Conservation (phyloP, 2,113 vertebrate genomes). For the Seriola aureovittata region DNA sequence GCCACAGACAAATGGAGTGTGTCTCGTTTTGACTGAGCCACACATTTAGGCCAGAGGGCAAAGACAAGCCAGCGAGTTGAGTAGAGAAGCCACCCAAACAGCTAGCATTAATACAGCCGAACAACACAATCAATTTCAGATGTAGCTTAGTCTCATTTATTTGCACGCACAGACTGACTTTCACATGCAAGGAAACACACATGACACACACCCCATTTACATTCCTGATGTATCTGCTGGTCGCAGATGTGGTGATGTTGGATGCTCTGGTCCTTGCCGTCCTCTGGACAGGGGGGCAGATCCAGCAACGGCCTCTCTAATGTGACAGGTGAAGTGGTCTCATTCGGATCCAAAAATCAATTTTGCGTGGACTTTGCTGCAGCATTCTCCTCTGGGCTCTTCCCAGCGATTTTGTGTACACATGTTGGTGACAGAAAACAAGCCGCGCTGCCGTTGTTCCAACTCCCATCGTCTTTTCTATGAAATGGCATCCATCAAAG, state of each 20-base stretch:
- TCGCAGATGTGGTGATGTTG: conserved; percentile 11
- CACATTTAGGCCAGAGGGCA: conserved; percentile 37
- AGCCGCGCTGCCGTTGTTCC: conserved; percentile 36
- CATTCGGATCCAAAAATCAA: conserved; percentile 50
- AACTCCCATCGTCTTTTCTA: conserved; percentile 62
- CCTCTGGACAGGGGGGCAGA: conserved; percentile 26
- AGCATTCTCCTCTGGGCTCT: conserved; percentile 7
- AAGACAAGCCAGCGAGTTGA: conserved; percentile 43
- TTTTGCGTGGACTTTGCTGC: conserved; percentile 45
- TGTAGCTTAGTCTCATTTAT: conserved; percentile 37
- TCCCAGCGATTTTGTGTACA: conserved; percentile 35
- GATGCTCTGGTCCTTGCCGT: conserved; percentile 32
- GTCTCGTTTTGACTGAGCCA: conserved; percentile 50
- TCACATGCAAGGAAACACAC: conserved; percentile 27
- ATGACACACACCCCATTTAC: conserved; percentile 33
- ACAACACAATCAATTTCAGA: conserved; percentile 63
- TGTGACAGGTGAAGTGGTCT: conserved; percentile 61
- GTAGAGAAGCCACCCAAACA: conserved; percentile 45
- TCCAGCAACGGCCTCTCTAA: conserved; percentile 28
- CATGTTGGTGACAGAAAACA: conserved; percentile 65
- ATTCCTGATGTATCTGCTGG: conserved; percentile 23
- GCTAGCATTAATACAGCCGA: conserved; percentile 59
- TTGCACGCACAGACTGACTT: conserved; percentile 18
- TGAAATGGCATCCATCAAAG: conserved; percentile 80
- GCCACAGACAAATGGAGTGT: conserved; percentile 49